Conservation (phyloP, 2,113 vertebrate species). For the Xyrauchen texanus region DNA sequence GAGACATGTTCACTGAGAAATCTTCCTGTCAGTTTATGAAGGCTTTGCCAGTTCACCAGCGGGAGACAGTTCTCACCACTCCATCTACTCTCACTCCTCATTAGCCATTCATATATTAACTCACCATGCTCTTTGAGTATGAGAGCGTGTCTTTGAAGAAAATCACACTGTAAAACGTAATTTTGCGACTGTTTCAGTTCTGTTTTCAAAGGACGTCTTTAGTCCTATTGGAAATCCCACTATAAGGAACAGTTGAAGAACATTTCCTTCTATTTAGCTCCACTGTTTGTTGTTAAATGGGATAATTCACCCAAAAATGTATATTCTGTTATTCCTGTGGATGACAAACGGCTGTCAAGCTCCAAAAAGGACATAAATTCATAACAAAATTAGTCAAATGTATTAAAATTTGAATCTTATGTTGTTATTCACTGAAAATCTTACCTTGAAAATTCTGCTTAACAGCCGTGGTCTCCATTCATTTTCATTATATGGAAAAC, state of each 20-base stretch:
- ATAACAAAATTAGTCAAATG: too few species aligned
- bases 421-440: too few species aligned
- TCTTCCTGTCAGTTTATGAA: constrained; percentile 34
- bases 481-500: too few species aligned
- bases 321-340: too few species aligned
- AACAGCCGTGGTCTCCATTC: too few species aligned
- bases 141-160: constrained; percentile 18
- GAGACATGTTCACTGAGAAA: constrained; percentile 5
- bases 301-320: too few species aligned
- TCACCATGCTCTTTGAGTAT: neutral
- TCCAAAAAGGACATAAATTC: too few species aligned
- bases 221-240: constrained; percentile 3
- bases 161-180: constrained; percentile 13
- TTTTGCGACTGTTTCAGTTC: neutral
- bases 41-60: constrained; percentile 29
- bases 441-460: too few species aligned
- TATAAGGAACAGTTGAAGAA: constrained; percentile 31
- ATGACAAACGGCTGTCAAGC: too few species aligned
- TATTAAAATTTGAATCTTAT: too few species aligned
- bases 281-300: neutral
- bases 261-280: neutral
- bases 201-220: neutral
- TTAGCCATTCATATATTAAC: constrained; percentile 31
- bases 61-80: constrained; percentile 7
- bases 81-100: constrained; percentile 1